Evolutionary conservation across 2,113 vertebrate species (phyloP).

Genomic region (Phrynocephalus versicolor): DNA sequence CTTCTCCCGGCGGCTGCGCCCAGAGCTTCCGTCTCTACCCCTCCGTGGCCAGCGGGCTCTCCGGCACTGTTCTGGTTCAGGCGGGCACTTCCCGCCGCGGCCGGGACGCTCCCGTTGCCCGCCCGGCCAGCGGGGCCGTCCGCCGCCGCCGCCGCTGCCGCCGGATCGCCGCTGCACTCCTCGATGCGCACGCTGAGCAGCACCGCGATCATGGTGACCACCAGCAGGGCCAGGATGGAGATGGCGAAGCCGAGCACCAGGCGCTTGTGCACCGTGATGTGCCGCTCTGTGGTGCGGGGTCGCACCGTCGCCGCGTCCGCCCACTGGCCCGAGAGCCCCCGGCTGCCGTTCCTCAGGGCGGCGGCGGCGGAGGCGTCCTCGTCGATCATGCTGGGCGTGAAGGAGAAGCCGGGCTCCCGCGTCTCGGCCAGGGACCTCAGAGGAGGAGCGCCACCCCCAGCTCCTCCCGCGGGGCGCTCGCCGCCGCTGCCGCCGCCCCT

Average conservation of each 20-base stretch:
- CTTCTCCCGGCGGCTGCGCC: constrained; percentile 56
- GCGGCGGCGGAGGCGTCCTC: constrained; percentile 74
- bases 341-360: constrained; percentile 81
- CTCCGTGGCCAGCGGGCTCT: constrained; percentile 36
- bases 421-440: constrained; percentile 78
- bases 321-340: constrained; percentile 81
- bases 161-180: constrained; percentile 76
- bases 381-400: constrained; percentile 81
- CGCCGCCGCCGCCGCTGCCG: constrained; percentile 44
- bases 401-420: constrained; percentile 69
- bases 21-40: constrained; percentile 2
- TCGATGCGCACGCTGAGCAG: constrained; percentile 88
- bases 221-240: constrained; percentile 89
- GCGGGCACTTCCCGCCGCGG: constrained; percentile 45
- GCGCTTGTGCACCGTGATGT: constrained; percentile 87
- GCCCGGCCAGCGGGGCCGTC: constrained; percentile 47
- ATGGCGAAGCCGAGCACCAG: constrained; percentile 90
- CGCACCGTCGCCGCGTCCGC: constrained; percentile 81
- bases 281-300: constrained; percentile 88
- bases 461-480: constrained; percentile 60
- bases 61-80: constrained; percentile 55
- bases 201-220: constrained; percentile 88
- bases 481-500: too few relatives aligned
- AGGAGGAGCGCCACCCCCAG: constrained; percentile 56
- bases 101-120: constrained; percentile 62